These are phyloP conservation scores for Sebastes melanostomus DNA, from an alignment of 2,797 vertebrate species.

Conservation along the genomic window DNA sequence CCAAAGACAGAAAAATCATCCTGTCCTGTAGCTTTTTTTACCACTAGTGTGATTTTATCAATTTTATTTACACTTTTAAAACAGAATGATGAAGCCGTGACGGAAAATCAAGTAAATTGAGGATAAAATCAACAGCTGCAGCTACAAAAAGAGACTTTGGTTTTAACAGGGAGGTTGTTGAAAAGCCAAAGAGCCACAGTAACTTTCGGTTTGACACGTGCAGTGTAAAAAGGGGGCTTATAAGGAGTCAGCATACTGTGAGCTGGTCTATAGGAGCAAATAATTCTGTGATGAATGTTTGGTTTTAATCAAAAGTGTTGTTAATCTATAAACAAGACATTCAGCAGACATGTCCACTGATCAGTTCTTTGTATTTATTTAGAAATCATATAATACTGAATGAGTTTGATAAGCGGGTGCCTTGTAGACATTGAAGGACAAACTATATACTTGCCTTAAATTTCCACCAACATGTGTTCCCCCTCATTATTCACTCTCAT, in stretches of 20 bases:
- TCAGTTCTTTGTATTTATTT: constrained; percentile 51
- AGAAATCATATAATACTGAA: constrained; percentile 32
- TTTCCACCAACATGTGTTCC: constrained; percentile 26
- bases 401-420: constrained; percentile 52
- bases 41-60: constrained; percentile 11
- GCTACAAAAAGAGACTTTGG: background rate
- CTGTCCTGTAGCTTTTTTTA: background rate
- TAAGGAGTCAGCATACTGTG: background rate
- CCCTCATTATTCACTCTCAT: constrained; percentile 7
- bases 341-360: background rate
- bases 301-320: constrained; percentile 8
- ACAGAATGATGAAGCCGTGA: background rate
- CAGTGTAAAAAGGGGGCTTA: background rate
- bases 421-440: constrained; percentile 69
- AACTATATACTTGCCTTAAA: constrained; percentile 77
- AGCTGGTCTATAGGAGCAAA: constrained; percentile 3
- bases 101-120: background rate
- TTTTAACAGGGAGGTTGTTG: background rate
- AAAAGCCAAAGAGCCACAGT: background rate
- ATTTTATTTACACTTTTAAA: constrained; percentile 14
- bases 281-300: background rate
- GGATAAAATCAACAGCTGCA: background rate
- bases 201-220: background rate
- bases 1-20: constrained; percentile 51
- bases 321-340: background rate